Conservation (phyloP, 2,113 vertebrate species). For the Xenus cinereus region DNA sequence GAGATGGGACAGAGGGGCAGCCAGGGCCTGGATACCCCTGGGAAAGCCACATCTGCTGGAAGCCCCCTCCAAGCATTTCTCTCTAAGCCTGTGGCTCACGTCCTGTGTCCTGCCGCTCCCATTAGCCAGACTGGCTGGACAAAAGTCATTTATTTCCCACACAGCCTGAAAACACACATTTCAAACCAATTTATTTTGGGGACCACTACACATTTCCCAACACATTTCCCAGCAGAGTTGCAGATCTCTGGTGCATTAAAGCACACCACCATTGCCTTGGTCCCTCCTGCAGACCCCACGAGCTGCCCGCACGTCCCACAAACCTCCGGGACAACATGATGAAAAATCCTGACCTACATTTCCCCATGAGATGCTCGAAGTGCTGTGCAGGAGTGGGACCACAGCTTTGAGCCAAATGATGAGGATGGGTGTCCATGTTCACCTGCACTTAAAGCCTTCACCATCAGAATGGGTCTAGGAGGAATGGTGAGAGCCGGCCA, state of each 20-base stretch:
- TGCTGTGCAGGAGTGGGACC: background rate
- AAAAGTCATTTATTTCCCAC: background rate
- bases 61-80: background rate
- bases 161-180: background rate
- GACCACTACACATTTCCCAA: background rate
- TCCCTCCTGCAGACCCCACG: background rate
- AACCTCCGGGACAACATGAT: rapidly evolving
- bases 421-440: background rate
- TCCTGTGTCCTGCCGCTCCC: background rate
- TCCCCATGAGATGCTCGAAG: background rate
- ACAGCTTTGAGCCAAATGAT: background rate
- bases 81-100: background rate
- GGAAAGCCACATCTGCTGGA: background rate
- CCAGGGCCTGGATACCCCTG: background rate
- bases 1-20: background rate
- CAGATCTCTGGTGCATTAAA: background rate
- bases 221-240: background rate
- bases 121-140: background rate
- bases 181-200: background rate
- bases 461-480: background rate
- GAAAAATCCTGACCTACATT: background rate
- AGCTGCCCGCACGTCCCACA: background rate
- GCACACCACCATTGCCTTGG: background rate
- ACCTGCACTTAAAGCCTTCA: background rate
- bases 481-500: background rate